Conservation (phyloP, 2,888 invertebrate species). For the Apeira syringaria region DNA sequence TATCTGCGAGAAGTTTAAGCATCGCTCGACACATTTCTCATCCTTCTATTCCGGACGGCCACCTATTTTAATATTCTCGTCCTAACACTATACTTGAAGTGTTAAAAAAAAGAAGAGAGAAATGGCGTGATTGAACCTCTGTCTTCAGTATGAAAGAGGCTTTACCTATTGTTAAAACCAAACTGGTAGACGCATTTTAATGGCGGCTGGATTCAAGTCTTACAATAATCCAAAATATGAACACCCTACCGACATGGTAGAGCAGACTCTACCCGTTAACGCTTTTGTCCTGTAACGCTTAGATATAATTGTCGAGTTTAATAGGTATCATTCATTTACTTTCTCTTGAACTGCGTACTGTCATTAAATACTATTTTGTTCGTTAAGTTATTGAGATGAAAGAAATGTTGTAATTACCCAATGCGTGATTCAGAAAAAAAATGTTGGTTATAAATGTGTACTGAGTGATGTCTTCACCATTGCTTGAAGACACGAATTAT, state of each 20-base stretch:
- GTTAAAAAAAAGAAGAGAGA: too few relatives aligned
- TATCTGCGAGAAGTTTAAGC: too few relatives aligned
- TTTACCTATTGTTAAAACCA: too few relatives aligned
- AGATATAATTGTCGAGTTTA: slow-evolving; percentile 58
- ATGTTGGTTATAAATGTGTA: slow-evolving; percentile 1
- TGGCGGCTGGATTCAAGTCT: too few relatives aligned
- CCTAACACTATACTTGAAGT: too few relatives aligned
- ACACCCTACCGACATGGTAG: slow-evolving; percentile 33
- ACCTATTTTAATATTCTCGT: too few relatives aligned
- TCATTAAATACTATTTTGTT: slow-evolving; percentile 31
- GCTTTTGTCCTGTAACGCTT: slow-evolving; percentile 52
- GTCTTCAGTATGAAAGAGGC: too few relatives aligned
- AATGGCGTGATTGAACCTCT: too few relatives aligned
- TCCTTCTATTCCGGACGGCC: too few relatives aligned
- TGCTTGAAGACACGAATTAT: background rate
- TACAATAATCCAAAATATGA: slow-evolving; percentile 12
- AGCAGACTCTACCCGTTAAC: slow-evolving; percentile 40
- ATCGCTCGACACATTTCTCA: too few relatives aligned
- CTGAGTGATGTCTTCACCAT: slow-evolving; percentile 1
- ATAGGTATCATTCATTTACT: slow-evolving; percentile 58
- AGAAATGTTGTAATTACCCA: slow-evolving; percentile 18
- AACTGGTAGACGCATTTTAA: too few relatives aligned
- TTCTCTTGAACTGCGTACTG: slow-evolving; percentile 38
- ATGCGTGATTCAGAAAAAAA: slow-evolving; percentile 5
- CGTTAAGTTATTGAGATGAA: slow-evolving; percentile 19